Percentiles rank a stretch among this genome's conserved stretches.
These are phyloP conservation scores for Bombus superbus DNA, from an alignment of 1,140 invertebrate genomes.

Conservation along the genomic window DNA sequence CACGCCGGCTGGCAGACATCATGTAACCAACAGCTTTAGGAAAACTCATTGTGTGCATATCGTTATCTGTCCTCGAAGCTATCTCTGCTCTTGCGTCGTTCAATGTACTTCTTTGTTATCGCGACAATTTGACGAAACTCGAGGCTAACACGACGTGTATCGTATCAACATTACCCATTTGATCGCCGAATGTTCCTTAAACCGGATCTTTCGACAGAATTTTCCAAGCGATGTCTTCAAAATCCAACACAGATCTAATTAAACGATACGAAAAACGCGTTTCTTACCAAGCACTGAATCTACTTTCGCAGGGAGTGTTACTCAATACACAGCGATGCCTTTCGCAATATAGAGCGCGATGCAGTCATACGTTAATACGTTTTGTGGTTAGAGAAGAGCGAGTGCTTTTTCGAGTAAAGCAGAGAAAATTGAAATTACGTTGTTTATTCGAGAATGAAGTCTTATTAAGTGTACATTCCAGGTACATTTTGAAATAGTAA, in stretches of 20 bases:
- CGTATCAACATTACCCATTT: background rate
- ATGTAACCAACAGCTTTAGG: slow-evolving; percentile 35
- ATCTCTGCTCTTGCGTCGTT: background rate
- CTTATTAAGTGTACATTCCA: no score
- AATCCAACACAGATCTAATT: background rate
- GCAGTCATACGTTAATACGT: no score
- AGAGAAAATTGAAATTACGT: no score
- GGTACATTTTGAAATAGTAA: no score
- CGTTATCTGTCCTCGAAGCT: background rate
- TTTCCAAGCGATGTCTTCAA: no score
- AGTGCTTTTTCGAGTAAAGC: no score
- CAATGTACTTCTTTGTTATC: background rate
- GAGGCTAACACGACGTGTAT: background rate
- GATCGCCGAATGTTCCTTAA: background rate
- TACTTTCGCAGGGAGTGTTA: background rate
- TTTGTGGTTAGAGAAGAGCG: no score
- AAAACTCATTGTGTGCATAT: slow-evolving; percentile 25
- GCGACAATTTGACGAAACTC: background rate
- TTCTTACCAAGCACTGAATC: no score
- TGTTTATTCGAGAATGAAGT: no score
- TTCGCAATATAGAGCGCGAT: background rate
- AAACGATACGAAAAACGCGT: background rate
- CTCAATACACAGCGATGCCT: no score
- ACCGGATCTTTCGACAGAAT: background rate
- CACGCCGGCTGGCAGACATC: slow-evolving; percentile 56